A percentile compares a stretch with the other conserved stretches of the same genome.
Evolutionary conservation across 2,113 vertebrate species (phyloP).

Genomic region (Phaethornis superciliosus): DNA sequence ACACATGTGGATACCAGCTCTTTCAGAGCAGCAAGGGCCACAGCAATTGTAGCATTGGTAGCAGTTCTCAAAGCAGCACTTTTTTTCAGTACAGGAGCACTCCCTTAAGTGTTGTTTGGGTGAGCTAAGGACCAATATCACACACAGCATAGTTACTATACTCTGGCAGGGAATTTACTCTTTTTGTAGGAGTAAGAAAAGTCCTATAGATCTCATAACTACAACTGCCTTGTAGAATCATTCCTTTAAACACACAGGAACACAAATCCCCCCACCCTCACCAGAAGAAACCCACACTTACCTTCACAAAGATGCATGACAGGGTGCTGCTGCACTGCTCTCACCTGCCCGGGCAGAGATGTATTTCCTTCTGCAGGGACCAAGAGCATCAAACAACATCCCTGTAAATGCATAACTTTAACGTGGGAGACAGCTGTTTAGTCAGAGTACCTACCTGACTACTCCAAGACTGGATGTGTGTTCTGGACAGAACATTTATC

Average conservation of each 20-base stretch:
- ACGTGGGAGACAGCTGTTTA: background rate
- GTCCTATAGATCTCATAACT: background rate
- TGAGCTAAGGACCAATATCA: background rate
- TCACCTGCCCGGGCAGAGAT: background rate
- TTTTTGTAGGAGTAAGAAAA: background rate
- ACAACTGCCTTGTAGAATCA: background rate
- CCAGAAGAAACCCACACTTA: background rate
- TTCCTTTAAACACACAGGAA: background rate
- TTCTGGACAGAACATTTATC: background rate
- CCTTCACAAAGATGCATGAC: background rate
- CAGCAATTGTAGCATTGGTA: background rate
- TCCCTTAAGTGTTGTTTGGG: background rate
- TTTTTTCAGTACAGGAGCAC: background rate
- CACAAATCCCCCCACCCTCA: background rate
- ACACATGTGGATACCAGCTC: background rate
- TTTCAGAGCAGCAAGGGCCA: background rate
- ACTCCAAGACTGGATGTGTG: fast-evolving
- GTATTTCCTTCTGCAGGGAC: background rate
- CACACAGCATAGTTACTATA: background rate
- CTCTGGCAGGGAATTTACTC: fast-evolving
- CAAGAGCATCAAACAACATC: background rate
- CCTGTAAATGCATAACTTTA: background rate
- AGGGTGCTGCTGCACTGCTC: background rate
- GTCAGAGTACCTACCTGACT: background rate
- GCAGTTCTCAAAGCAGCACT: background rate